A percentile compares a stretch with the other conserved stretches of the same genome.
Conservation (phyloP, 2,888 invertebrate species). For the Cloeon dipterum region DNA sequence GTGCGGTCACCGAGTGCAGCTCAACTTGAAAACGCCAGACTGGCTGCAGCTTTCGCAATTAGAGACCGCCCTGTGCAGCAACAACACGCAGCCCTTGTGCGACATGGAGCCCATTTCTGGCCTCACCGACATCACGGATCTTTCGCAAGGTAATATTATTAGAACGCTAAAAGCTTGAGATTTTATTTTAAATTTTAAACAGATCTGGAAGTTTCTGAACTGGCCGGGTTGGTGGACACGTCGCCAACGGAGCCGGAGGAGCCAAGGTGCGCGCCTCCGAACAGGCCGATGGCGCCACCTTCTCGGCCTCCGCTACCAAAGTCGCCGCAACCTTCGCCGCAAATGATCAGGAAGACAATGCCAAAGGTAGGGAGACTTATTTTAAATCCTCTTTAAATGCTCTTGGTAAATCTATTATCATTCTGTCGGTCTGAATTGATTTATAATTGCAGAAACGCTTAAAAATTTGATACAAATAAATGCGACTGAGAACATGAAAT, state of each 20-base stretch:
- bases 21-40: conserved; percentile 59
- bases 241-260: conserved; percentile 4
- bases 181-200: too few species aligned
- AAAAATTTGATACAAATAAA: too few species aligned
- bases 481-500: too few species aligned
- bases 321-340: conserved; percentile 20
- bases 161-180: too few species aligned
- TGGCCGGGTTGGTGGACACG: conserved; percentile 4
- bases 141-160: conserved; percentile 2
- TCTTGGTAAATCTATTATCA: not conserved
- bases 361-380: conserved; percentile 13
- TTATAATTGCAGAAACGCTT: too few species aligned
- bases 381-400: not conserved
- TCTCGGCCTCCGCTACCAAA: conserved; percentile 27
- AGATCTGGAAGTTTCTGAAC: conserved; percentile 2
- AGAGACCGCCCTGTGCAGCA: conserved; percentile 63
- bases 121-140: conserved; percentile 9
- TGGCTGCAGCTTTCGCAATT: conserved; percentile 65
- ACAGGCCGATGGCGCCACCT: conserved; percentile 21
- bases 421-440: too few species aligned
- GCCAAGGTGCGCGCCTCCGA: conserved; percentile 16
- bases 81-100: conserved; percentile 60
- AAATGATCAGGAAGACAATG: conserved; percentile 18
- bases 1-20: conserved; percentile 26
- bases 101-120: conserved; percentile 12